These are phyloP conservation scores for Sarotherodon lohbergeri DNA, from an alignment of 2,113 vertebrate species.

Conservation along the genomic window DNA sequence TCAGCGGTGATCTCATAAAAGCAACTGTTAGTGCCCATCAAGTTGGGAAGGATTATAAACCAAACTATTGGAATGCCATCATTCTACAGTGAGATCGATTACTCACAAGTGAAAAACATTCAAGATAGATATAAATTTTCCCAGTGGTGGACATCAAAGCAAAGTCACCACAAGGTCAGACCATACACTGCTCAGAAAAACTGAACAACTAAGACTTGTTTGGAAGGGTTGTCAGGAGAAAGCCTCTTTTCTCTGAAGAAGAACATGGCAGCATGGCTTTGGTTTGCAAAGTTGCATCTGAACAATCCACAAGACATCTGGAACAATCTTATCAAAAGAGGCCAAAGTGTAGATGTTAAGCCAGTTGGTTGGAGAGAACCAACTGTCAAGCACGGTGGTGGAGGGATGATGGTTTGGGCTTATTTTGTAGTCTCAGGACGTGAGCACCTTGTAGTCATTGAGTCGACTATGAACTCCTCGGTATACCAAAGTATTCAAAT, in stretches of 20 bases:
- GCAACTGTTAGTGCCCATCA: background rate
- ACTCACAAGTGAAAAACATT: background rate
- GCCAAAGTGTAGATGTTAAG: background rate
- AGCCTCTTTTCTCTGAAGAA: background rate
- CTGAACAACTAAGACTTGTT: background rate
- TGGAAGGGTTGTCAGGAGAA: background rate
- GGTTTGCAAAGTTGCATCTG: background rate
- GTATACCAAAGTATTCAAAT: background rate
- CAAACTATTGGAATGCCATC: background rate
- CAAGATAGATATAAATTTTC: background rate
- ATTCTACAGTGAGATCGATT: background rate
- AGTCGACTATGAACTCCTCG: background rate
- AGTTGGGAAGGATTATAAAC: background rate
- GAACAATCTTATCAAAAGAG: background rate
- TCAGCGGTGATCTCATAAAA: background rate
- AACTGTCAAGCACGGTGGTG: background rate
- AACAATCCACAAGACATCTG: background rate
- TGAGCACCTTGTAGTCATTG: background rate
- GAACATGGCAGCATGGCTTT: background rate
- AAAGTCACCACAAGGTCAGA: background rate
- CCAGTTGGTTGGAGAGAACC: background rate
- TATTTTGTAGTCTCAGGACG: background rate
- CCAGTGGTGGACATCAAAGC: background rate
- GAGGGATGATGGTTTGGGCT: background rate
- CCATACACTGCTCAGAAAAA: background rate